A percentile compares a stretch with the other conserved stretches of the same genome.
phyloP scores from a whole-genome alignment of 2,797 vertebrate genomes.

The Loris lydekkerianus region DNA sequence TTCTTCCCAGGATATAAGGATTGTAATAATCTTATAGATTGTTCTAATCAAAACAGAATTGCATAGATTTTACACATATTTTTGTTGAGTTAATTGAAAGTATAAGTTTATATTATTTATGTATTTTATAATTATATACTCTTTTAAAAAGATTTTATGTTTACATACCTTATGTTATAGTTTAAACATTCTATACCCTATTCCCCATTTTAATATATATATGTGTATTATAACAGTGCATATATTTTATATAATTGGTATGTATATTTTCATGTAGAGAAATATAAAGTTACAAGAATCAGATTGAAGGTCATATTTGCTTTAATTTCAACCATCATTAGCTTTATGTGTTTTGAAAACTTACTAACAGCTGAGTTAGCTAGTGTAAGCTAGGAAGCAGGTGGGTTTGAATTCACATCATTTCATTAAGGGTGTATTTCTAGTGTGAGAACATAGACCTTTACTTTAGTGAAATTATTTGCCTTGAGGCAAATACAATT shows the following conservation, averaged over 20 bases:
- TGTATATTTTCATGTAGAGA: not conserved
- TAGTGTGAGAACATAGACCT: not conserved
- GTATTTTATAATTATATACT: not conserved
- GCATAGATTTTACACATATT: not conserved
- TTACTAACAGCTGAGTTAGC: not conserved
- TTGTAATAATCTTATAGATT: not conserved
- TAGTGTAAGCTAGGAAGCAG: not conserved
- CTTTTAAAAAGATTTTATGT: not conserved
- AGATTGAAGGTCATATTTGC: not conserved
- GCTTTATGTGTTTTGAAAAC: not conserved
- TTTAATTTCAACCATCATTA: slow-evolving; percentile 22
- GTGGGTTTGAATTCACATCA: not conserved
- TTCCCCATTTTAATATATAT: not conserved
- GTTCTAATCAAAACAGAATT: not conserved
- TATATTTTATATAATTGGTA: not conserved
- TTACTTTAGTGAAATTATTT: slow-evolving; percentile 36
- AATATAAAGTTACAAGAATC: not conserved
- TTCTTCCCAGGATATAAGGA: not conserved
- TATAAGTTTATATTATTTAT: not conserved
- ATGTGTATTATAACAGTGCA: not conserved
- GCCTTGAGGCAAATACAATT: not conserved
- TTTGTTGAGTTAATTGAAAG: not conserved
- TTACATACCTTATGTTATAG: not conserved
- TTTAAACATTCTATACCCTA: not conserved
- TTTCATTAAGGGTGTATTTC: not conserved